These are phyloP conservation scores for Lepidurus packardi DNA, from an alignment of 1,140 invertebrate species.

Conservation along the genomic window DNA sequence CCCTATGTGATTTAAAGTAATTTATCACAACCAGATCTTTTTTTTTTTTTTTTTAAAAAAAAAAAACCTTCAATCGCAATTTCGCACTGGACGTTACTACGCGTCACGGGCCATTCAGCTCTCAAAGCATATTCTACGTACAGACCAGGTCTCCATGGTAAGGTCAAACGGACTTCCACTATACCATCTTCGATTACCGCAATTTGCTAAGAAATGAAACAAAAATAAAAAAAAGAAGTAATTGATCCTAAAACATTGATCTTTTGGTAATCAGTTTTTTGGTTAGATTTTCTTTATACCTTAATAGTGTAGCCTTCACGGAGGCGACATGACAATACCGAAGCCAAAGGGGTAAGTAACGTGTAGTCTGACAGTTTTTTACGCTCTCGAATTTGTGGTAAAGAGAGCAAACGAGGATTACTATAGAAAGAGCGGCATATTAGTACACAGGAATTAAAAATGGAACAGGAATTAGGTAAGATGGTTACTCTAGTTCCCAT, in stretches of 20 bases:
- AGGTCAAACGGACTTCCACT: conserved; percentile 59
- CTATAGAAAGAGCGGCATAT: not conserved
- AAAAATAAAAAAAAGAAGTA: conserved; percentile 29
- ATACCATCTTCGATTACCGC: conserved; percentile 51
- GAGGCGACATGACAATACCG: conserved; percentile 66
- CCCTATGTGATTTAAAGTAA: conserved; percentile 46
- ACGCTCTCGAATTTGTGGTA: conserved; percentile 39
- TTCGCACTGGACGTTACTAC: conserved; percentile 51
- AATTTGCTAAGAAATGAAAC: conserved; percentile 45
- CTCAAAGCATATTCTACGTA: conserved; percentile 63
- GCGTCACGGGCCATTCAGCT: conserved; percentile 54
- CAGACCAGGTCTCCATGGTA: conserved; percentile 70
- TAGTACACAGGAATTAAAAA: not conserved
- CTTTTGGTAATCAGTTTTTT: conserved; percentile 35
- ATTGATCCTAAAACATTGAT: not conserved
- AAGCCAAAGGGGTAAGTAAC: conserved; percentile 45
- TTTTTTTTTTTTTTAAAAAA: not conserved
- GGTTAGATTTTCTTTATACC: conserved; percentile 45
- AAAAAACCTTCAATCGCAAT: conserved; percentile 60
- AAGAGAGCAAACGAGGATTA: conserved; percentile 44
- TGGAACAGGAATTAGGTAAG: not conserved
- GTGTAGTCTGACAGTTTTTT: conserved; percentile 51
- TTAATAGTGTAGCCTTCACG: conserved; percentile 73
- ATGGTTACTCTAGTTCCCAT: conserved; percentile 23
- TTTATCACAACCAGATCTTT: conserved; percentile 34